Evolutionary conservation across 2,888 invertebrate genomes (phyloP), one percentile per base, ranked within the genome.

Genomic region (Harpagoxenus sublaevis): DNA sequence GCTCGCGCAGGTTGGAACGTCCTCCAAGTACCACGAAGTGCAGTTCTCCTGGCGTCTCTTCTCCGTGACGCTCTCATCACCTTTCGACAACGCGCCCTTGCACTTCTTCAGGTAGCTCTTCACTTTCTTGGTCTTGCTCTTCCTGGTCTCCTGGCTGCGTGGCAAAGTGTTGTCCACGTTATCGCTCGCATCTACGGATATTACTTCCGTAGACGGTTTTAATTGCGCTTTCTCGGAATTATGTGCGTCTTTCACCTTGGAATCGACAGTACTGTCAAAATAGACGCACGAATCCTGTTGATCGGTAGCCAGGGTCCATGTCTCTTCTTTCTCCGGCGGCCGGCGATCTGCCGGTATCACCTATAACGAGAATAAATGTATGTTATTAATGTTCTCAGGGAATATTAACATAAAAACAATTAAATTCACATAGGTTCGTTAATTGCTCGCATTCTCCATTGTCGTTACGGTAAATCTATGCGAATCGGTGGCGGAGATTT

Each of bases 51-150:
- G 88, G 42, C 92, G 89, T 85, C 91, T 92, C 89, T 92, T 92
- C 77, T 94, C 94, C 51, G 91, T 87, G 18, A 90, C 87, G 23
- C 85, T 84, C 31, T 92, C 91, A 79, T 94, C 94, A 35, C 91
- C 93, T 62, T 91, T 92, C 48, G 94, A 94, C 9, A 96, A 91
- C 0, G 95, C 96, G 77, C 95, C 96, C 92, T 96, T 96, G 91
- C 96, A 96, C 71, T 94, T 95, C 90, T 95, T 95, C 73, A 96
- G 92, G 91, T 96, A 96, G 87, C 95, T 96, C 92, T 96, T 96
- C 35, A 96, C 96, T 71, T 95, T 95, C 91, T 96, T 96, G 23
- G 96, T 95, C 92, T 95, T 96, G 91, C 96, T 96, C 91, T 96
- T 95, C 15, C 96, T 95, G 15, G 94, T 94, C 89, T 96, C 96